Conservation (phyloP, 2,888 invertebrate genomes). For the Erannis defoliaria region DNA sequence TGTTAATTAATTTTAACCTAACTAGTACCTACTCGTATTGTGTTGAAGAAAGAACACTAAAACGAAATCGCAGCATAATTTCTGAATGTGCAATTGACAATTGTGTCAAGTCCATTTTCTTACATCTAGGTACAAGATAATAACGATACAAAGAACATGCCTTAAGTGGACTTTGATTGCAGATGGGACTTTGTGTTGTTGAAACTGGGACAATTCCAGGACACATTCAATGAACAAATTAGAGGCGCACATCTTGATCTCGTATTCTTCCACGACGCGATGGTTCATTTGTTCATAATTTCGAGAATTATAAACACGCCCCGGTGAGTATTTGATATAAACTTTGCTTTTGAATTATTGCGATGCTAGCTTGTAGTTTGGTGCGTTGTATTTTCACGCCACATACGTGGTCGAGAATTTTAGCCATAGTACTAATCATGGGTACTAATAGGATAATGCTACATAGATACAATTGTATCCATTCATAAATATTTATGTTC, state of each 20-base stretch:
- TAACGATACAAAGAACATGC: neutral
- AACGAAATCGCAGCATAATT: too few species aligned
- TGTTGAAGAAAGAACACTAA: too few species aligned
- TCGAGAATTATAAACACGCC: constrained; percentile 94
- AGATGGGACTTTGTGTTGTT: constrained; percentile 87
- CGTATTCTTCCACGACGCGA: constrained; percentile 95
- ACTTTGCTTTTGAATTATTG: neutral
- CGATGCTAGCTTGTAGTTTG: too few species aligned
- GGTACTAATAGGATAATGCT: too few species aligned
- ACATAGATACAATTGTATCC: too few species aligned
- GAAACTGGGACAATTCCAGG: constrained; percentile 89
- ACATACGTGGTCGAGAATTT: too few species aligned
- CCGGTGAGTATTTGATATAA: constrained; percentile 67
- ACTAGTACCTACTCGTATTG: too few species aligned
- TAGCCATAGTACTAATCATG: too few species aligned
- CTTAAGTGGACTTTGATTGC: constrained; percentile 33
- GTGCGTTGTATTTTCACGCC: neutral
- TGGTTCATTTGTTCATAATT: constrained; percentile 94
- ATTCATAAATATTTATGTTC: constrained; percentile 47
- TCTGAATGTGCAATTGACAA: too few species aligned
- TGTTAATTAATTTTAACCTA: too few species aligned
- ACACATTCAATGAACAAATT: constrained; percentile 91
- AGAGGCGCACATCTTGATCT: constrained; percentile 92
- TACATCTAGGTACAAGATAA: too few species aligned
- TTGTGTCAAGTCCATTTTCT: too few species aligned